Evolutionary conservation across 2,797 vertebrate species (phyloP).

Genomic region (Benthosema pterotum): DNA sequence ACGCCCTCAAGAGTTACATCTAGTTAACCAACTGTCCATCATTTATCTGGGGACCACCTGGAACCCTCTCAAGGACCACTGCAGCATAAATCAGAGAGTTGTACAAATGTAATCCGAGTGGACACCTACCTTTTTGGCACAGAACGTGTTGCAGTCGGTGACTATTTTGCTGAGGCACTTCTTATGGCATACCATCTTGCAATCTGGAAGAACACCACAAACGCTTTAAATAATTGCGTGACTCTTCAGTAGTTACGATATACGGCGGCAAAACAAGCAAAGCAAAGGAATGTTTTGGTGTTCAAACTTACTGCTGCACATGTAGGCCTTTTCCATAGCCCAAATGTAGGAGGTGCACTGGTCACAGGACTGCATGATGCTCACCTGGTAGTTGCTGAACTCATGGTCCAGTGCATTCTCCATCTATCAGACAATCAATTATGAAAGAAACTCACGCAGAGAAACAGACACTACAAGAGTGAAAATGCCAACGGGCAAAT

Average conservation of each 20-base stretch:
- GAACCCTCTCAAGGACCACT: too few species aligned
- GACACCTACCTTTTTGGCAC: slow-evolving; percentile 84
- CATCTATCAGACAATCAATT: slow-evolving; percentile 73
- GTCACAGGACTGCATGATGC: slow-evolving; percentile 95
- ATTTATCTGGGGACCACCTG: too few species aligned
- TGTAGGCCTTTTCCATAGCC: slow-evolving; percentile 97
- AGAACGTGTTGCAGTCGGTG: slow-evolving; percentile 83
- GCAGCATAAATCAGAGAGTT: too few species aligned
- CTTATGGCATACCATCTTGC: slow-evolving; percentile 97
- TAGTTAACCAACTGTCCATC: too few species aligned
- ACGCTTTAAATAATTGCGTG: slow-evolving; percentile 1
- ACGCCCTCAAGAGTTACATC: too few species aligned
- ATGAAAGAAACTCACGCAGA: background rate
- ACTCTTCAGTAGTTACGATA: background rate
- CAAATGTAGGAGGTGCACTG: slow-evolving; percentile 95
- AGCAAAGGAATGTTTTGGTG: background rate
- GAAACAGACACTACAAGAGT: background rate
- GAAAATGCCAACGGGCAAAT: too few species aligned
- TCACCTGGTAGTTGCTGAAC: slow-evolving; percentile 93
- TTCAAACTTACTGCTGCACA: slow-evolving; percentile 90
- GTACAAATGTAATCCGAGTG: background rate
- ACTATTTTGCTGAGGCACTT: slow-evolving; percentile 92
- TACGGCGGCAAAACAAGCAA: background rate
- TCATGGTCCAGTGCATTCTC: slow-evolving; percentile 90
- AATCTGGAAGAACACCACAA: slow-evolving; percentile 75